These are phyloP conservation scores for Lissocephala sabroskyi DNA, from an alignment of 2,888 invertebrate species.

Conservation along the genomic window DNA sequence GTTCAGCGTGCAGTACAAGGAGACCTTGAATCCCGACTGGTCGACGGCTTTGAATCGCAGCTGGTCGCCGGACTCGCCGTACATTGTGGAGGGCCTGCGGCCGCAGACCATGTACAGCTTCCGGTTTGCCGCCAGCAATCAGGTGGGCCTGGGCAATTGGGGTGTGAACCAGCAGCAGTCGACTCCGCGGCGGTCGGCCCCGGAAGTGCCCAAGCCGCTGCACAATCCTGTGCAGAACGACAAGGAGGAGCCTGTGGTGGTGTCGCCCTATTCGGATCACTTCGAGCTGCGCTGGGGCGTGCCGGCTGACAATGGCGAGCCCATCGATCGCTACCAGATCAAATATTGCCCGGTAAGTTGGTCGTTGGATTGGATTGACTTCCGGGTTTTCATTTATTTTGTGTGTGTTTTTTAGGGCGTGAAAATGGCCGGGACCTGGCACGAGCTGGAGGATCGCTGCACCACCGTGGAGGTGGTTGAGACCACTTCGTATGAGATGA, in stretches of 20 bases:
- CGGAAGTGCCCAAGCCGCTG: constrained; percentile 81
- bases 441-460: constrained; percentile 75
- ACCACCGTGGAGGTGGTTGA: constrained; percentile 77
- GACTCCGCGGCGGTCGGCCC: constrained; percentile 85
- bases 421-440: constrained; percentile 81
- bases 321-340: constrained; percentile 86
- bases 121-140: constrained; percentile 87
- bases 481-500: constrained; percentile 80
- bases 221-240: constrained; percentile 73
- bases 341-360: constrained; percentile 85
- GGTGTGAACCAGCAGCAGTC: constrained; percentile 77
- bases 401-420: constrained; percentile 74
- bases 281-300: constrained; percentile 88
- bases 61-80: constrained; percentile 86
- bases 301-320: constrained; percentile 91
- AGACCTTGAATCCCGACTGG: constrained; percentile 79
- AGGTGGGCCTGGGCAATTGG: constrained; percentile 86
- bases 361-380: not conserved
- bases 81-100: constrained; percentile 84
- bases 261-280: constrained; percentile 82
- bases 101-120: constrained; percentile 87
- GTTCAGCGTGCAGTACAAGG: constrained; percentile 84
- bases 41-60: constrained; percentile 79
- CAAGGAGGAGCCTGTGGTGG: constrained; percentile 73
- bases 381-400: not conserved